Percentiles rank a stretch among this genome's conserved stretches.
Conservation (phyloP, 2,113 vertebrate species). For the Laterallus jamaicensis region DNA sequence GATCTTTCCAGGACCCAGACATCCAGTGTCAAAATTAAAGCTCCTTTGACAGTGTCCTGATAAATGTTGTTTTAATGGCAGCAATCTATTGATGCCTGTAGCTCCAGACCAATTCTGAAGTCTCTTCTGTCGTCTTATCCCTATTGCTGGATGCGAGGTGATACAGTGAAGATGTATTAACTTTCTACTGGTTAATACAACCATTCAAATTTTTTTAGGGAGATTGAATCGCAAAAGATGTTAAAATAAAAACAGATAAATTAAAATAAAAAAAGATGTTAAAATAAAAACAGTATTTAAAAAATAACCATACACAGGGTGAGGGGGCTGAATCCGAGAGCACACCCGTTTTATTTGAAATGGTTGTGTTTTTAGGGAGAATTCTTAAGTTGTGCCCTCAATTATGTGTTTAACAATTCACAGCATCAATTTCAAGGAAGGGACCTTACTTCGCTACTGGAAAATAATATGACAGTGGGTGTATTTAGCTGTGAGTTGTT, state of each 20-base stretch:
- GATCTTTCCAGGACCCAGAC: not conserved
- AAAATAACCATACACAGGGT: not conserved
- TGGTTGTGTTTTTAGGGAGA: too few relatives aligned
- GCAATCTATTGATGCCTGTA: not conserved
- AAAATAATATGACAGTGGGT: rapidly evolving
- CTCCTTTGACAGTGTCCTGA: not conserved
- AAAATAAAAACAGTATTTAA: constrained; percentile 35
- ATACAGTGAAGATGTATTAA: not conserved
- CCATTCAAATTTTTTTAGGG: not conserved
- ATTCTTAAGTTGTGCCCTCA: not conserved
- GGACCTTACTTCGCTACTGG: rapidly evolving
- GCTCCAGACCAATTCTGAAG: not conserved
- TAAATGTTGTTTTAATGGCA: not conserved
- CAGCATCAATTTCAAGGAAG: not conserved
- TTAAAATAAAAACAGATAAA: not conserved
- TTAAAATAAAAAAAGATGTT: too few relatives aligned
- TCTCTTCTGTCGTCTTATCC: not conserved
- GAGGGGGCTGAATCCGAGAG: not conserved
- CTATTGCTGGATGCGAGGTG: not conserved
- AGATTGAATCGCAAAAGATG: constrained; percentile 28
- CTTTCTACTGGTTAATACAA: not conserved
- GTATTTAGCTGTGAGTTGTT: not conserved
- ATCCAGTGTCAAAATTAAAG: not conserved
- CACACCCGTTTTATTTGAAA: too few relatives aligned
- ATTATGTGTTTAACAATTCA: not conserved